Evolutionary conservation across 1,140 invertebrate species (phyloP), one percentile per base, ranked within the genome.

Genomic region (Neodiprion pinetum): DNA sequence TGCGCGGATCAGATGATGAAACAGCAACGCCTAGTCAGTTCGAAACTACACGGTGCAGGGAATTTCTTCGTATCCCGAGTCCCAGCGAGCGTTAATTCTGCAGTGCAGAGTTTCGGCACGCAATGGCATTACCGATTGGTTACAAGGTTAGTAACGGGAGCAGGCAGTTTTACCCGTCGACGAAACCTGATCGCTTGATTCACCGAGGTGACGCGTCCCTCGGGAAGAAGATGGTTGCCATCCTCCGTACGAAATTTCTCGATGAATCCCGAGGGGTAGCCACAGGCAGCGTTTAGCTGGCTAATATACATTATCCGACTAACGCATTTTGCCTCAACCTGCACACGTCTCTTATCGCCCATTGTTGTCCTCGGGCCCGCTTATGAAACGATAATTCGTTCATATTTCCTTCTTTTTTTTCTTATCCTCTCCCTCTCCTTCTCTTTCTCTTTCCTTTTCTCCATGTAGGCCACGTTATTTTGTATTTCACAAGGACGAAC

Each of bases 141-240:
- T 77, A 77, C 76, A 67, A 77, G 66, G 76, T 77, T 77, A 77
- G 76, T 75, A 77, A 74, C 76, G 66, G 65, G 76, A 77, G 72
- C 73, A 67, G 49, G 70, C 48, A 71, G 70, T 71, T 71, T 71
- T 71, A 48, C 70, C 70, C 21, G 23, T 17, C 70, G 73, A 48
- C 21, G 67, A 76, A 76, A 76, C 75, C 73, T 72, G 71, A 76
- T 73, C 75, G 75, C 70, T 48, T 70, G 75, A 76, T 73, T 72
- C 69, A 8, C 49, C 67, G 67, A 49, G 47, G 73, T 75, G 67
- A 53, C 17, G 40, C 70, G 70, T 74, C 73, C 48, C 73, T 17
- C 23, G 74, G 70, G 74, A 75, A 71, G 53, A 75, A 71, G 53
- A 75, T 65, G 47, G 23, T 21, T 14, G 21, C 69, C 61, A 75